Conservation (phyloP, 2,113 vertebrate genomes). For the Scomber scombrus region DNA sequence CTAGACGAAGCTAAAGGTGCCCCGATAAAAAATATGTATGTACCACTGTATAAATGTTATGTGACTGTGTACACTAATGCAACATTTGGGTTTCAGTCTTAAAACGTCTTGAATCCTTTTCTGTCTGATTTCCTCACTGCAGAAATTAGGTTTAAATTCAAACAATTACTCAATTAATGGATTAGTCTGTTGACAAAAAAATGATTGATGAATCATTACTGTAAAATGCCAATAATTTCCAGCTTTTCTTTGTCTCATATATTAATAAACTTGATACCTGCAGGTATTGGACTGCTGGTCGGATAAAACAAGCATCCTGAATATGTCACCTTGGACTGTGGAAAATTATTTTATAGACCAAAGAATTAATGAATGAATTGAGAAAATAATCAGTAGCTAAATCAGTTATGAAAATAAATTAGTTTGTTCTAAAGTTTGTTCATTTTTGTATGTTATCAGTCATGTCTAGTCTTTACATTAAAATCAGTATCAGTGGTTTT, state of each 20-base stretch:
- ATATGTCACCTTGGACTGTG: neutral
- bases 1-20: slow-evolving; percentile 26
- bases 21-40: neutral
- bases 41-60: neutral
- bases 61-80: neutral
- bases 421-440: too few relatives aligned
- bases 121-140: neutral
- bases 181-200: neutral
- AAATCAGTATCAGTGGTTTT: slow-evolving; percentile 19
- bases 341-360: neutral
- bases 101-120: neutral
- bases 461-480: neutral
- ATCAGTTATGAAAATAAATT: neutral
- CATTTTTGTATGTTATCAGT: neutral
- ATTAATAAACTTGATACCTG: neutral
- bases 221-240: too few relatives aligned
- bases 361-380: neutral
- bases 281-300: neutral
- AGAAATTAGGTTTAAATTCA: neutral
- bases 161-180: neutral
- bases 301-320: neutral
- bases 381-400: too few relatives aligned
- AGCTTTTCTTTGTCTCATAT: too few relatives aligned
- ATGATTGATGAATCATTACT: neutral
- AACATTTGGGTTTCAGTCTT: neutral